Evolutionary conservation across 2,113 vertebrate species (phyloP), one percentile per base, ranked within the genome.

Genomic region (Narcine bancroftii): DNA sequence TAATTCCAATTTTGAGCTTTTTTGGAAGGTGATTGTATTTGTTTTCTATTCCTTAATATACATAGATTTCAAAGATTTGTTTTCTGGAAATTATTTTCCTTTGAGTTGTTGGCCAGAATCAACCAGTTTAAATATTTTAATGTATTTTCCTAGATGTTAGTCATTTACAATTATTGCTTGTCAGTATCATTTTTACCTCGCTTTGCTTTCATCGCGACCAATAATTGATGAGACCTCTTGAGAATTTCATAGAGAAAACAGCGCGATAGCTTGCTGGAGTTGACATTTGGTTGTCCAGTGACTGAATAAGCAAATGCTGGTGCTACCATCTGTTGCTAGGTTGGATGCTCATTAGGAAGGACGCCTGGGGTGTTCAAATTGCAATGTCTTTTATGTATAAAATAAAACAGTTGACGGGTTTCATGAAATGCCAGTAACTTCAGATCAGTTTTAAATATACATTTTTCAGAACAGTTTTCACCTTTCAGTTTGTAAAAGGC

Each of bases 281-380:
- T 69, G 89, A 45, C 21, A 91, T 71, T 69, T 69, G 39, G 63
- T 69, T 33, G 63, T 66, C 0, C 69, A 50, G 39, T 89, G 39
- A 45, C 60, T 89, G 87, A 24, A 66, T 39, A 91, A 3, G 24
- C 42, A 47, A 45, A 91, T 24, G 71, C 85, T 65, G 10, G 56
- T 93, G 94, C 94, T 94, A 94, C 93, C 94, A 94, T 95, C 94
- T 95, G 95, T 93, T 94, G 93, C 92, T 36, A 89, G 60, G 60
- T 66, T 66, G n/a, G 85, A 60, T 89, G 94, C 94, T 95, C 95
- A 95, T 95, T 94, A 95, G 93, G 94, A 94, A 95, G 93, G 93
- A 94, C 94, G 95, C 94, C 94, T 94, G 93, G 76, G 93, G 95
- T 95, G 94, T 76, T 94, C 93, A 92, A 94, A 93, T 94, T 92